A percentile compares a stretch with the other conserved stretches of the same genome.
Evolutionary conservation across 2,888 invertebrate species (phyloP).

Genomic region (Drosophila meridiana): DNA sequence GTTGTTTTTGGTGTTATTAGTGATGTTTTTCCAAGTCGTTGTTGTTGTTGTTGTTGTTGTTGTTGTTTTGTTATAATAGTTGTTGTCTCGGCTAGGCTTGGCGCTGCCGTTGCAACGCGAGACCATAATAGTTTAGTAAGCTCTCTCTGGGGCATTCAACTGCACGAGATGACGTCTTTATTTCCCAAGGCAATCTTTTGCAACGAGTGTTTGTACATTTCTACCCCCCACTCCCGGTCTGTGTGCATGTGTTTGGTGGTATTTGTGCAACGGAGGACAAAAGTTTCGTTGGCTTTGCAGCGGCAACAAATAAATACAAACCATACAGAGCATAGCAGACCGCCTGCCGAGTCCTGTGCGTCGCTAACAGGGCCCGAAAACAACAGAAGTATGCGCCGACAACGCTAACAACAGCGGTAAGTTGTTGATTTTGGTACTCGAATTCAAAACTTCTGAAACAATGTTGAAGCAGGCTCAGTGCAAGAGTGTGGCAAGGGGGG

Average conservation of each 20-base stretch:
- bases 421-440: constrained; percentile 80
- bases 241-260: constrained; percentile 45
- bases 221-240: constrained; percentile 7
- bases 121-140: constrained; percentile 81
- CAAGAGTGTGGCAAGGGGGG: neutral
- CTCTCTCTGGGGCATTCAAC: constrained; percentile 79
- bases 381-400: constrained; percentile 37
- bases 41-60: constrained; percentile 37
- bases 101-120: constrained; percentile 50
- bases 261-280: constrained; percentile 76
- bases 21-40: constrained; percentile 54
- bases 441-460: constrained; percentile 65
- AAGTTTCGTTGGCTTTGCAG: constrained; percentile 79
- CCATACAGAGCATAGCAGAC: constrained; percentile 15
- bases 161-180: constrained; percentile 79
- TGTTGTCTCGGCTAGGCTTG: constrained; percentile 57
- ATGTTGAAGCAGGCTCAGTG: constrained; percentile 31
- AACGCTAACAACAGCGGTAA: constrained; percentile 57
- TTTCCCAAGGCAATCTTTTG: constrained; percentile 81
- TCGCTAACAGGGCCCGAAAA: constrained; percentile 44
- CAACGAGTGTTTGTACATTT: constrained; percentile 75
- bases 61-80: constrained; percentile 45
- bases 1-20: constrained; percentile 76
- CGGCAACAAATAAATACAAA: constrained; percentile 74
- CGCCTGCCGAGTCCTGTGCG: constrained; percentile 40